Base-by-base conservation (phyloP, 2,113 vertebrate genomes). In the Rana temporaria region DNA sequence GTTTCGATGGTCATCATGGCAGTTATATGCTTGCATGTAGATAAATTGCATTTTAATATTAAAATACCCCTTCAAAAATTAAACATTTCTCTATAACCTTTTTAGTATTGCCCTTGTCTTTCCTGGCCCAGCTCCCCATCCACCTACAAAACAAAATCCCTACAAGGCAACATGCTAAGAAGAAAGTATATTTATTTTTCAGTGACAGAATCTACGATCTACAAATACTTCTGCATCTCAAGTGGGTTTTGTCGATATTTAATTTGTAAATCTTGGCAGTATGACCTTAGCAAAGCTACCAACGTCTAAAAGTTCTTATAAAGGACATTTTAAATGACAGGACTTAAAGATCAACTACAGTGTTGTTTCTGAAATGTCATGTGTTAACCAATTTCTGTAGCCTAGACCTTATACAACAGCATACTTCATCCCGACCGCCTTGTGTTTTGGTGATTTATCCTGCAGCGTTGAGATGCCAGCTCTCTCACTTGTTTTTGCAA, bases 241-340 rank as follows among this genome's bases (percentile, higher is more conserved):
- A 64, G 69, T 73, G 69, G 55, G 69, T 26, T 73, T 56, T 38
- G 79, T 81, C 65, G 69, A 72, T 73, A 81, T 81, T 81, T 73
- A 65, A 81, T 73, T 73, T 81, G 69, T 73, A 81, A 66, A 81
- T 81, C 79, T 72, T 65, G 60, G 79, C 79, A 81, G 79, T 26
- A 59, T 73, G 79, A 81, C 79, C 79, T 81, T 73, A 73, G 26
- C 59, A 4, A 24, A 64, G 79, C 79, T 17, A 65, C 48, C 79
- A 55, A 63, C 68, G 5, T 64, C 79, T 65, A 56, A 38, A 81
- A 55, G 57, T 64, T 81, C 55, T 81, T 73, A 56, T 30, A 81
- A 81, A 73, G 79, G 79, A 81, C 79, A 73, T 81, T 64, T 65
- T 65, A 81, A 80, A 81, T 81, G 79, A 73, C 79, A 73, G 79